Percentiles rank a stretch among this genome's conserved stretches.
Evolutionary conservation across 2,888 invertebrate genomes (phyloP).

Genomic region (Drosophila antonietae): DNA sequence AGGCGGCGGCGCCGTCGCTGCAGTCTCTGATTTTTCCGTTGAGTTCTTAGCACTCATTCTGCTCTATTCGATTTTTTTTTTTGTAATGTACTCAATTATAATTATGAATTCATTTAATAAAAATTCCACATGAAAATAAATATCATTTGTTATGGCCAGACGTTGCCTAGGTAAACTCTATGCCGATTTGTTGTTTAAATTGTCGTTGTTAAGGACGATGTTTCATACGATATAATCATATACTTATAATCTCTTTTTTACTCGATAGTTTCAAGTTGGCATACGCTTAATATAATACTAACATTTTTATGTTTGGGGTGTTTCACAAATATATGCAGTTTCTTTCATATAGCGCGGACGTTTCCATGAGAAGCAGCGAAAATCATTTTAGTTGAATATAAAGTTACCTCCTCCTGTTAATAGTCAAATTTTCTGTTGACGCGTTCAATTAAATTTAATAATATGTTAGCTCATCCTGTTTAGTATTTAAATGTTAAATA

Average conservation of each 20-base stretch:
- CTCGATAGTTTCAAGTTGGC: background rate
- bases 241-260: no score
- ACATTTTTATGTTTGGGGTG: background rate
- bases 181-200: background rate
- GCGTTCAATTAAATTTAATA: background rate
- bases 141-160: slow-evolving; percentile 34
- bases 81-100: background rate
- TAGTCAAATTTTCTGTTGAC: no score
- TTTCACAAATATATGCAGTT: no score
- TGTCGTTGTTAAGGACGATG: background rate
- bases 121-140: background rate
- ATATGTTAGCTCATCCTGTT: background rate
- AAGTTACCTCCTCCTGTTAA: no score
- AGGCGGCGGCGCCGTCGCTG: slow-evolving; percentile 59
- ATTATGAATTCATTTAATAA: background rate
- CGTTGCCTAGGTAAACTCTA: slow-evolving; percentile 42
- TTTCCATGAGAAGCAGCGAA: no score
- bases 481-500: no score
- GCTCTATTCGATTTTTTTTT: background rate
- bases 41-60: slow-evolving; percentile 43
- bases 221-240: background rate
- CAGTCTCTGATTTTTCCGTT: slow-evolving; percentile 12
- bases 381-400: no score
- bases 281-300: background rate
- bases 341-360: no score